Base-by-base conservation (phyloP, 1,140 invertebrate genomes). In the Holcopasites calliopsidis region DNA sequence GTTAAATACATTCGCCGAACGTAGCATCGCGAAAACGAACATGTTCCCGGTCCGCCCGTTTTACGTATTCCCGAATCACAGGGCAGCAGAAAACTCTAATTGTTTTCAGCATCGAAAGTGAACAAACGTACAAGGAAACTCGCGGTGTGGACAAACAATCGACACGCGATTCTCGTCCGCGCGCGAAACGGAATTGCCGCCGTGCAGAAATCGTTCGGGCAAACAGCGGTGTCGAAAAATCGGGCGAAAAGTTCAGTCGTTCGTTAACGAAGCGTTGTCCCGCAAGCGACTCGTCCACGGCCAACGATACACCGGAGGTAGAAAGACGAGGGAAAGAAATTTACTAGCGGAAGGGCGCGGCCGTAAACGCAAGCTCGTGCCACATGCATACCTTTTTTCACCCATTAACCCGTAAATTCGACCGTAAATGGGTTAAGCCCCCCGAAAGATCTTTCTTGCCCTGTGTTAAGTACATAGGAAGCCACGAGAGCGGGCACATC, bases 351-450 rank as follows among this genome's bases (percentile, higher is more conserved):
- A 80, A 84, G 60, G 65, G 70, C 38, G 50, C 31, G 18, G 52
- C 16, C 60, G 33, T 55, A 55, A 26, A 69, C 57, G n/a, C 68
- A 47, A 26, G n/a, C 70, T 61, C 73, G 58, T 21, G 42, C 77
- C 77, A n/a, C n/a, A n/a, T n/a, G n/a, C n/a, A n/a, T n/a, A n/a
- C n/a, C n/a, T n/a, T 77, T 85, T 82, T 83, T 72, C 83, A 76
- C 75, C 75, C 77, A 83, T 83, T 80, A 82, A 85, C 64, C 75
- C 61, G 71, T 55, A 82, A 57, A 62, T 78, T 76, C 49, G 76
- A 11, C 40, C 69, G 62, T 65, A 72, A 80, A 78, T 74, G 71
- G 72, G 77, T 82, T 75, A 79, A 64, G 49, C 40, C n/a, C n/a
- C n/a, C n/a, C 72, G n/a, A 70, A 23, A 40, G 69, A 49, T 26